Evolutionary conservation across 23 tunicate species (phyloP).

Genomic region (Ciona savignyi): DNA sequence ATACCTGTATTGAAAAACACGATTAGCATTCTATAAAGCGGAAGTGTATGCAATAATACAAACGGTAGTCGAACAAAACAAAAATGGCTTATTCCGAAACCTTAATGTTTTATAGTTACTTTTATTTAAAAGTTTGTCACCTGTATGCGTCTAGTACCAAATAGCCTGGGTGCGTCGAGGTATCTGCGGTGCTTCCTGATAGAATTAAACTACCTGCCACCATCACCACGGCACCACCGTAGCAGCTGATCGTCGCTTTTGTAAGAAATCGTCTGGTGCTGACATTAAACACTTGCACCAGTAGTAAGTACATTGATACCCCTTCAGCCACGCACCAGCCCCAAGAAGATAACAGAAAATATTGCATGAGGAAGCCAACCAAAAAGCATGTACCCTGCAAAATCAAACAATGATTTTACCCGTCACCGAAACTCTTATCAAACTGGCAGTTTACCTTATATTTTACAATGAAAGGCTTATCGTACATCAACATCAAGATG

Average conservation of each 20-base stretch:
- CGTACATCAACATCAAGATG: neutral
- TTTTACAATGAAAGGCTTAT: neutral
- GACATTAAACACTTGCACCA: slow-evolving; percentile 17
- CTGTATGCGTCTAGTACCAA: neutral
- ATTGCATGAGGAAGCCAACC: slow-evolving; percentile 4
- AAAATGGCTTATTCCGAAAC: too few species aligned
- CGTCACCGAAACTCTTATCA: too few species aligned
- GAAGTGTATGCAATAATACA: too few species aligned
- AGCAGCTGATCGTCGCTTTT: slow-evolving; percentile 11
- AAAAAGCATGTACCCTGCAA: slow-evolving; percentile 11
- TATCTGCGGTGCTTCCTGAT: neutral
- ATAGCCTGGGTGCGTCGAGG: neutral
- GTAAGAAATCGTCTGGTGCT: slow-evolving; percentile 10
- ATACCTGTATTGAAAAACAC: slow-evolving; percentile 5
- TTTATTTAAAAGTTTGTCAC: too few species aligned
- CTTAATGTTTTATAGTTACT: too few species aligned
- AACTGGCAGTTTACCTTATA: neutral
- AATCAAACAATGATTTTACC: neutral
- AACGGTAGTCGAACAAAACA: too few species aligned
- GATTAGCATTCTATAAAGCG: too few species aligned
- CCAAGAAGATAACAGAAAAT: slow-evolving; percentile 8
- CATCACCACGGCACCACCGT: slow-evolving; percentile 2
- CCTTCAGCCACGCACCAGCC: slow-evolving; percentile 13
- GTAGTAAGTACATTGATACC: slow-evolving; percentile 13
- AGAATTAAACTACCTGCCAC: neutral